Evolutionary conservation across 1,140 invertebrate species (phyloP).

Genomic region (Liolophura sinensis): DNA sequence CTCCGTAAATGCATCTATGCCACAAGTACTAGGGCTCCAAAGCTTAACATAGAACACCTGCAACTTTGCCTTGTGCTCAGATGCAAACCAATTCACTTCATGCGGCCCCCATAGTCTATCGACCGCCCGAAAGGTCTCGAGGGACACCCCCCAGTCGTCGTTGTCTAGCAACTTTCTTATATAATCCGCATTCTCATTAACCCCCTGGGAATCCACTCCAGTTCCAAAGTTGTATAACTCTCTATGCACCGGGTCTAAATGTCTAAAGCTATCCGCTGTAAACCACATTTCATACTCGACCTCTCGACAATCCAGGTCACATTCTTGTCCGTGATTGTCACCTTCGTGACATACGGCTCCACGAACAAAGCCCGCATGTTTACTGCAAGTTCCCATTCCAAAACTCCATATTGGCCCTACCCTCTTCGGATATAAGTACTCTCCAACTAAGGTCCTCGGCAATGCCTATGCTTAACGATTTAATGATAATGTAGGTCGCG

Average conservation of each 20-base stretch:
- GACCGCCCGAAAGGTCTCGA: background rate
- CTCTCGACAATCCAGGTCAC: background rate
- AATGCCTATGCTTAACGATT: too few species aligned
- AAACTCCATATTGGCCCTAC: background rate
- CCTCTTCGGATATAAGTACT: background rate
- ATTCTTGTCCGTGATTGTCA: background rate
- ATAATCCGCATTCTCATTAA: background rate
- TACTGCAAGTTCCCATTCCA: background rate
- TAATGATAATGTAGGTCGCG: background rate
- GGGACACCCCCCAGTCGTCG: background rate
- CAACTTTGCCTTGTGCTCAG: background rate
- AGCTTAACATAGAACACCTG: background rate
- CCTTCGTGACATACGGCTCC: background rate
- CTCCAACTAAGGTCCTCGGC: background rate
- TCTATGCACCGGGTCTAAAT: background rate
- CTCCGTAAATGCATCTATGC: background rate
- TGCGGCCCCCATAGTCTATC: background rate
- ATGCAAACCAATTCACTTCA: constrained; percentile 1
- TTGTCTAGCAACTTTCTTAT: background rate
- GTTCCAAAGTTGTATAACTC: background rate
- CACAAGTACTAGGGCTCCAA: background rate
- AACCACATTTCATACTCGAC: background rate
- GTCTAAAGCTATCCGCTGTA: background rate
- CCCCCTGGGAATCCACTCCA: background rate
- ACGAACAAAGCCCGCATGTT: background rate